These are phyloP conservation scores for Anser cygnoides DNA, from an alignment of 2,113 vertebrate genomes.

Conservation along the genomic window DNA sequence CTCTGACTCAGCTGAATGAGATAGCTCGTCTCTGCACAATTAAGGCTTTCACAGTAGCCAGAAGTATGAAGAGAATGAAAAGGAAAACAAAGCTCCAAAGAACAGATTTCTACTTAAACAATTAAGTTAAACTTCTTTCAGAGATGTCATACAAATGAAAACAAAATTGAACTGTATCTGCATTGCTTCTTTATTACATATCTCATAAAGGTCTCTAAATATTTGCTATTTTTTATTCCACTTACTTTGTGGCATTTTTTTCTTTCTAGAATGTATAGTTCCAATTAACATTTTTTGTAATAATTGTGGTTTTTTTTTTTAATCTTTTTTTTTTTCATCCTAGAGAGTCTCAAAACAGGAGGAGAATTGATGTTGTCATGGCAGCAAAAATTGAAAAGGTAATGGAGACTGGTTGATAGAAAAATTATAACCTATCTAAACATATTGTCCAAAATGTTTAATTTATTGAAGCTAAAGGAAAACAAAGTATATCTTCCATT, in stretches of 20 bases:
- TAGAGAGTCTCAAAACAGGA: not conserved
- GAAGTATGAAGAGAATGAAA: not conserved
- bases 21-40: not conserved
- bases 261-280: not conserved
- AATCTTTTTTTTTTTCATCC: not conserved
- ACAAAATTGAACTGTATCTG: not conserved
- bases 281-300: not conserved
- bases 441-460: not conserved
- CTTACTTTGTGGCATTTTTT: not conserved
- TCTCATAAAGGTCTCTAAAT: not conserved
- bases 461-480: not conserved
- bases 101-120: not conserved
- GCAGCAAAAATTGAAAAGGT: not conserved
- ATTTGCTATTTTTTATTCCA: not conserved
- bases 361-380: not conserved
- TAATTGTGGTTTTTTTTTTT: not conserved
- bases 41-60: constrained; percentile 31
- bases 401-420: not conserved
- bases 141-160: not conserved
- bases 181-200: not conserved
- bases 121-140: not conserved
- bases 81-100: not conserved
- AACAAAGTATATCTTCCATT: not conserved
- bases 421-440: not conserved
- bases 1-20: constrained; percentile 32